phyloP scores from a whole-genome alignment of 2,113 vertebrate species.

The Cyanistes caeruleus region DNA sequence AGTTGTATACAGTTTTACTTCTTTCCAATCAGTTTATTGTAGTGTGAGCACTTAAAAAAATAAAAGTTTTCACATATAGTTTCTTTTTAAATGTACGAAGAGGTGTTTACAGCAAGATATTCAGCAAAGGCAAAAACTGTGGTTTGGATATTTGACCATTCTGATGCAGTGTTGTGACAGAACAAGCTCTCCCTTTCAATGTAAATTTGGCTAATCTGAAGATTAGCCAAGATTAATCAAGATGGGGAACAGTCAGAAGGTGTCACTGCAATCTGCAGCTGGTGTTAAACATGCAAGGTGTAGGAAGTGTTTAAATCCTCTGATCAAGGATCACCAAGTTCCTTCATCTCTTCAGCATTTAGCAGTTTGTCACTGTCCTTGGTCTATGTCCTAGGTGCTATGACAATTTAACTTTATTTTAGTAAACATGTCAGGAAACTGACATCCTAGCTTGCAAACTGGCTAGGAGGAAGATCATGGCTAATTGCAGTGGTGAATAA shows the following conservation, averaged over 20 bases:
- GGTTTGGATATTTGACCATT: not conserved
- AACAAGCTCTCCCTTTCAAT: not conserved
- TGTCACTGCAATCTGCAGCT: not conserved
- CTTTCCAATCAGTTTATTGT: not conserved
- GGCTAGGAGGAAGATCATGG: not conserved
- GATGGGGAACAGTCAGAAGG: not conserved
- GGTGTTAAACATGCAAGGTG: not conserved
- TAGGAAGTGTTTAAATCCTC: not conserved
- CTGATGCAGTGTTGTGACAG: not conserved
- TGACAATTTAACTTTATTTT: not conserved
- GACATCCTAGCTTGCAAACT: not conserved
- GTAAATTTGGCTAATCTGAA: not conserved
- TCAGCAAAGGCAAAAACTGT: not conserved
- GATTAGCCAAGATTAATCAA: not conserved
- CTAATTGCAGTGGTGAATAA: not conserved
- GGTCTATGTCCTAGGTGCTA: not conserved
- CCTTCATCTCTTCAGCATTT: not conserved
- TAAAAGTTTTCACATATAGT: not conserved
- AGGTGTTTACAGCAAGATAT: not conserved
- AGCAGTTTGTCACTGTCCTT: not conserved
- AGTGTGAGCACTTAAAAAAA: not conserved
- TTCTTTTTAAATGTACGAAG: not conserved
- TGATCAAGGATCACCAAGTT: not conserved
- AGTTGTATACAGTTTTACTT: not conserved
- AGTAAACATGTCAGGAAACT: not conserved